phyloP scores from a whole-genome alignment of 1,140 invertebrate genomes.

The Antheraea pernyi region DNA sequence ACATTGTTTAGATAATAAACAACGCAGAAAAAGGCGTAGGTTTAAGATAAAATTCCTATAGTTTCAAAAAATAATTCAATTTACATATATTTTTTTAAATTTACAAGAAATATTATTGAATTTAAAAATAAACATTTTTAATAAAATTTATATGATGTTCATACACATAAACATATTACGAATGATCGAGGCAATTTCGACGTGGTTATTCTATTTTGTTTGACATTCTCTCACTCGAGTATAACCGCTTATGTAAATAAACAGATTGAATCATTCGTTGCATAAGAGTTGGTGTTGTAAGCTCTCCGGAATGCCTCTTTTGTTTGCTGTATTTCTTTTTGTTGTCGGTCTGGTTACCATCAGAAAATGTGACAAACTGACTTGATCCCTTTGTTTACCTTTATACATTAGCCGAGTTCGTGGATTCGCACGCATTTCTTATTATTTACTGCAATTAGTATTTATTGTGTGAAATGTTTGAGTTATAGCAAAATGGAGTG shows the following conservation, averaged over 20 bases:
- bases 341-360: neutral
- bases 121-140: no score
- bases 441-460: no score
- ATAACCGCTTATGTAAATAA: constrained; percentile 2
- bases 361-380: neutral
- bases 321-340: neutral
- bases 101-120: no score
- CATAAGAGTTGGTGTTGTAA: neutral
- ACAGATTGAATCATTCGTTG: neutral
- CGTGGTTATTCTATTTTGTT: neutral
- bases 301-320: neutral
- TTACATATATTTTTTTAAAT: no score
- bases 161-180: neutral
- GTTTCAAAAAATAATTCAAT: no score
- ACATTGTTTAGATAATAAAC: no score
- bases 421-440: no score
- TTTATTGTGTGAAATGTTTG: no score
- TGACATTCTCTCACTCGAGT: neutral
- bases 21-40: no score
- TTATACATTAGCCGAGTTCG: neutral
- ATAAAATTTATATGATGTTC: no score
- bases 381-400: neutral
- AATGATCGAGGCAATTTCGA: neutral
- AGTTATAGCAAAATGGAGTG: no score
- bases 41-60: no score